These are phyloP conservation scores for Nomada lathburiana DNA, from an alignment of 2,888 invertebrate species.

Conservation along the genomic window DNA sequence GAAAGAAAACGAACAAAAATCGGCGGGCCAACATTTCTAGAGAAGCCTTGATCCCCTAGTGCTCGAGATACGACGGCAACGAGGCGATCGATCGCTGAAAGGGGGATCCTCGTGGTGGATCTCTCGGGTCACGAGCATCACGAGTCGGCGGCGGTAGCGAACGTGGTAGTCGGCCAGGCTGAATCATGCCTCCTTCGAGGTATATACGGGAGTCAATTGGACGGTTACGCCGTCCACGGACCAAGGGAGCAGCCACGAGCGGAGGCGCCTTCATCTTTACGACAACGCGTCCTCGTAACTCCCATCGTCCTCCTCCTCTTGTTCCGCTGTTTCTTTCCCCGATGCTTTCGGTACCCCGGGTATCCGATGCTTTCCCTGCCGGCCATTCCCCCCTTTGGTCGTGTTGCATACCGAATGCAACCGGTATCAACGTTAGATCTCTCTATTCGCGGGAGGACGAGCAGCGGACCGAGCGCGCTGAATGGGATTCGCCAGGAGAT, in stretches of 20 bases:
- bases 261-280: constrained; percentile 76
- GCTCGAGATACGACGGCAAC: constrained; percentile 59
- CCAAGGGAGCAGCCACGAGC: constrained; percentile 69
- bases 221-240: constrained; percentile 70
- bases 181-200: constrained; percentile 71
- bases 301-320: constrained; percentile 55
- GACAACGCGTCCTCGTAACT: constrained; percentile 77
- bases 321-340: constrained; percentile 45
- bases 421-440: constrained; percentile 68
- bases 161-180: constrained; percentile 64
- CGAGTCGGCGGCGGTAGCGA: constrained; percentile 71
- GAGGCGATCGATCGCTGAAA: constrained; percentile 65
- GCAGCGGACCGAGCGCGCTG: not conserved
- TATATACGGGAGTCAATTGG: constrained; percentile 76
- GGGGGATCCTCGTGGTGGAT: constrained; percentile 57
- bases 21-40: constrained; percentile 25
- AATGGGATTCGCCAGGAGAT: not conserved
- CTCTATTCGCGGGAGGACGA: constrained; percentile 56
- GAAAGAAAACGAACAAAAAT: not conserved
- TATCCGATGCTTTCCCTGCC: constrained; percentile 23
- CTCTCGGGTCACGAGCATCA: constrained; percentile 77
- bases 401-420: constrained; percentile 57
- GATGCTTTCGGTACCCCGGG: constrained; percentile 40
- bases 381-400: constrained; percentile 20
- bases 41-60: constrained; percentile 32